Evolutionary conservation across 1,140 invertebrate genomes (phyloP).

Genomic region (Penaeus indicus): DNA sequence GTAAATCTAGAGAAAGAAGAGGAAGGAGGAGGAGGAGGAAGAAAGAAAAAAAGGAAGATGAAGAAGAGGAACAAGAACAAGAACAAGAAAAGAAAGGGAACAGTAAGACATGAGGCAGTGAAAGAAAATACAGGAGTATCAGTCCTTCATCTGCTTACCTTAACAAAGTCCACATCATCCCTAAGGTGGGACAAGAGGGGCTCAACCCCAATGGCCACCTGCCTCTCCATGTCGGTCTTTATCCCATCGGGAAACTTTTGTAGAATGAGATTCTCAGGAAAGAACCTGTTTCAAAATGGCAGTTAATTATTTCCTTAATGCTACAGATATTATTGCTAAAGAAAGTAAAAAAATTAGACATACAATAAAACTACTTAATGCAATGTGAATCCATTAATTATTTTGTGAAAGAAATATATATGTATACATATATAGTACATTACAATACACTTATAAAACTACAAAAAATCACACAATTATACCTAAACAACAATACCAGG

Average conservation of each 20-base stretch:
- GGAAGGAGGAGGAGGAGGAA: too few relatives aligned
- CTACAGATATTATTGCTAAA: background rate
- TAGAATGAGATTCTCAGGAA: constrained; percentile 25
- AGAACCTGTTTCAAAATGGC: constrained; percentile 24
- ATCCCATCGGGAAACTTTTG: constrained; percentile 16
- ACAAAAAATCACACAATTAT: background rate
- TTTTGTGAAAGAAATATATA: too few relatives aligned
- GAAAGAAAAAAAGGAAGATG: too few relatives aligned
- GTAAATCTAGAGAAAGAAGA: too few relatives aligned
- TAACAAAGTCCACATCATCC: constrained; percentile 45
- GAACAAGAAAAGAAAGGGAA: too few relatives aligned
- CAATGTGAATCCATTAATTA: too few relatives aligned
- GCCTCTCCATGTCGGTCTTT: constrained; percentile 32
- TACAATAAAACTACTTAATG: too few relatives aligned
- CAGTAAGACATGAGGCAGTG: too few relatives aligned
- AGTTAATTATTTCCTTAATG: background rate
- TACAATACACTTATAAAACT: background rate
- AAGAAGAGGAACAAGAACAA: too few relatives aligned
- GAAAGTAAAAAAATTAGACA: too few relatives aligned
- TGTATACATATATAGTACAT: background rate
- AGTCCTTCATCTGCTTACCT: background rate
- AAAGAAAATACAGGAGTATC: background rate
- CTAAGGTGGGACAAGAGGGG: constrained; percentile 39
- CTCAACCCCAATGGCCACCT: constrained; percentile 33
- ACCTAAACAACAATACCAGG: constrained; percentile 37